Evolutionary conservation across 2,797 vertebrate genomes (phyloP).

Genomic region (Trichosurus vulpecula): DNA sequence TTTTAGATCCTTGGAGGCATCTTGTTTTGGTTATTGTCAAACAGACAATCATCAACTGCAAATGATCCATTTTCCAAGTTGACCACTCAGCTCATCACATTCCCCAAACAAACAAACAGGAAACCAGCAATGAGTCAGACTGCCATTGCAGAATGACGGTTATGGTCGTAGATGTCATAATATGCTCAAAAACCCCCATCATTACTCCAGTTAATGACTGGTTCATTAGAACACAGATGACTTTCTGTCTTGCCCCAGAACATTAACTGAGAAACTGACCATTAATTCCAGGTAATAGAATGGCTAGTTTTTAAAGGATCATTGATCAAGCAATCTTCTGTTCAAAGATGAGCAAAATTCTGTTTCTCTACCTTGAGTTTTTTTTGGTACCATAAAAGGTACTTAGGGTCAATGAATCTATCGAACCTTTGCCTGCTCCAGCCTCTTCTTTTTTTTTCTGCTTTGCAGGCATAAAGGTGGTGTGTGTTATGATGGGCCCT

Average conservation of each 20-base stretch:
- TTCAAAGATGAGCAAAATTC: neutral
- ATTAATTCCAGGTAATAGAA: constrained; percentile 68
- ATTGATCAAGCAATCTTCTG: constrained; percentile 69
- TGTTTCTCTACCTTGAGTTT: neutral
- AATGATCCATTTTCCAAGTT: constrained; percentile 35
- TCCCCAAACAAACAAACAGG: constrained; percentile 49
- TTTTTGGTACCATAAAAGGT: constrained; percentile 24
- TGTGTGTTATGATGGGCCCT: fast-evolving
- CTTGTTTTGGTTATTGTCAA: neutral
- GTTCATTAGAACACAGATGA: constrained; percentile 43
- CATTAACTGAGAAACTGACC: constrained; percentile 53
- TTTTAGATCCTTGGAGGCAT: neutral
- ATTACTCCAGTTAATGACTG: constrained; percentile 61
- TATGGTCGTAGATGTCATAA: constrained; percentile 37
- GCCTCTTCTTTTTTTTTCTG: neutral
- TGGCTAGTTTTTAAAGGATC: constrained; percentile 43
- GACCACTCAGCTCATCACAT: neutral
- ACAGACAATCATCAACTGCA: neutral
- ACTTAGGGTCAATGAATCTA: neutral
- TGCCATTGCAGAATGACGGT: neutral
- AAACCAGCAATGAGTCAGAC: constrained; percentile 13
- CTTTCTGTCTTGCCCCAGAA: constrained; percentile 44
- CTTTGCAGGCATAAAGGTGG: neutral
- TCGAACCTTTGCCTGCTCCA: constrained; percentile 17
- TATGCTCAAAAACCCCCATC: constrained; percentile 50